Evolutionary conservation across 1,140 invertebrate genomes (phyloP), one percentile per base, ranked within the genome.

Genomic region (Olivierus martensii): DNA sequence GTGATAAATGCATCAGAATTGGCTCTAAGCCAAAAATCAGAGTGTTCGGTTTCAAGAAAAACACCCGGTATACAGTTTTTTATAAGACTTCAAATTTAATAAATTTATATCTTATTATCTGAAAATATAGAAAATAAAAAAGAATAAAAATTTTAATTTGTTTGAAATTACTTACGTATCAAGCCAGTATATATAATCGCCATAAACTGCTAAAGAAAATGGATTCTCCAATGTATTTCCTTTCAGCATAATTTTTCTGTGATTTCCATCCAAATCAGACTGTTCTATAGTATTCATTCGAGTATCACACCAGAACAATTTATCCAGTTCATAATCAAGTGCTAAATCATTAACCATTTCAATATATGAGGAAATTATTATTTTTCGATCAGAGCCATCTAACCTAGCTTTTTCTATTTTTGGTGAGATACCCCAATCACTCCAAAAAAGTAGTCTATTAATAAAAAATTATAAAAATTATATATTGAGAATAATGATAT

Each of bases 221-320:
- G 70, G 66, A 55, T 62, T 65, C 21, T 65, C 61, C 44, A 71
- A 51, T 15, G 63, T 52, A 28, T 62, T 48, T 34, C 63, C 59
- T 65, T 90, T 85, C 0, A 93, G 81, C 12, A 95, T 81, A 0
- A 83, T 77, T 39, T 78, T 75, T 0, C 82, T 72, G 53, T 80
- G 76, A 0, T 84, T 87, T 3, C 77, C 76, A 61, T 77, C 68
- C 42, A 75, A 65, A 56, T 74, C 64, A 34, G 73, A 71, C 47
- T 71, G 69, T 74, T 60, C 80, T 74, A 77, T 75, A 48, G 57
- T 66, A 44, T 71, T 65, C 4, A 68, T 56, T 10, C 66, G 56
- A 3, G 68, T 61, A 57, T 75, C 73, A 48, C 65, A 62, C 66
- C 71, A 71, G 58, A 69, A 73, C 10, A 75, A 55, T 17, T 63